Conservation (phyloP, 2,888 invertebrate genomes). For the Drosophila siamana region DNA sequence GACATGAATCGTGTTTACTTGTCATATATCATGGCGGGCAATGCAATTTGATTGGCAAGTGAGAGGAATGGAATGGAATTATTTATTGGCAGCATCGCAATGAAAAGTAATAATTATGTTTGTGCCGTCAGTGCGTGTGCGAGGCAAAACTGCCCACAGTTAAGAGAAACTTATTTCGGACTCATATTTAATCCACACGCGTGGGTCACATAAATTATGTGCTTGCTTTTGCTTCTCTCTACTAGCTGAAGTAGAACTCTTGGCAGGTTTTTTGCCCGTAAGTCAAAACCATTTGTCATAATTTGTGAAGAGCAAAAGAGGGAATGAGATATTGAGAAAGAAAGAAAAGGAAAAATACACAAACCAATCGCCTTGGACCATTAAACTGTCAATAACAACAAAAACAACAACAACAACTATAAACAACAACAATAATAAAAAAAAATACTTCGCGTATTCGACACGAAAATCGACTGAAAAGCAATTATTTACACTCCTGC, state of each 20-base stretch:
- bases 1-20: conserved; percentile 19
- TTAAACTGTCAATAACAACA: conserved; percentile 61
- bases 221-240: background rate
- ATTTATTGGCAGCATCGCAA: conserved; percentile 10
- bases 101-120: conserved; percentile 35
- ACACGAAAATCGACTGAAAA: conserved; percentile 76
- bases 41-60: conserved; percentile 30
- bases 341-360: conserved; percentile 16
- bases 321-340: conserved; percentile 8
- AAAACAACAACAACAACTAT: conserved; percentile 28
- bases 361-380: conserved; percentile 46
- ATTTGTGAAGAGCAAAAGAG: conserved; percentile 41
- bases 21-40: conserved; percentile 6
- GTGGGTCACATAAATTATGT: conserved; percentile 42
- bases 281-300: conserved; percentile 73
- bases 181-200: conserved; percentile 11
- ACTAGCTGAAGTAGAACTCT: conserved; percentile 38
- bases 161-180: background rate
- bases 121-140: background rate
- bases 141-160: background rate
- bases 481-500: conserved; percentile 78
- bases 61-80: background rate
- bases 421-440: conserved; percentile 33
- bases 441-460: conserved; percentile 53
- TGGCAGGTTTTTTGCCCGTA: conserved; percentile 40